Evolutionary conservation across 2,797 vertebrate genomes (phyloP).

Genomic region (Antennarius maculatus): DNA sequence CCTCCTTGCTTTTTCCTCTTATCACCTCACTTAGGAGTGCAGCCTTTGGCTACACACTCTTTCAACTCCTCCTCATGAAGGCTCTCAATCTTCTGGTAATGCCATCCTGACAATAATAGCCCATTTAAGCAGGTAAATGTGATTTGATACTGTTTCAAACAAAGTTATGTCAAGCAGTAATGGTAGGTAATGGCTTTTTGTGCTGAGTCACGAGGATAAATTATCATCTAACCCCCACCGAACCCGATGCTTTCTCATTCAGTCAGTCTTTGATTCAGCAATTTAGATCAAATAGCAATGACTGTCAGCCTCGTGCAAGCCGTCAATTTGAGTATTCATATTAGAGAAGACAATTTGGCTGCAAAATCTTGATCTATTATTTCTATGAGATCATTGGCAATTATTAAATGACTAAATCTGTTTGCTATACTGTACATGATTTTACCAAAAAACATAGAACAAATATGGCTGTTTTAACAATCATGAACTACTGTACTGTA

Average conservation of each 20-base stretch:
- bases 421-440: too few species aligned
- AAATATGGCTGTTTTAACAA: not conserved
- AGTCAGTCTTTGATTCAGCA: constrained; percentile 42
- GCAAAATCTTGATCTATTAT: too few species aligned
- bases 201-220: constrained; percentile 62
- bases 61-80: constrained; percentile 2
- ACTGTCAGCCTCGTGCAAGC: constrained; percentile 24
- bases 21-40: constrained; percentile 15
- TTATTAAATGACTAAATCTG: too few species aligned
- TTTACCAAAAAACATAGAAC: not conserved
- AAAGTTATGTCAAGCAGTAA: constrained; percentile 61
- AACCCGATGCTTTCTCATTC: constrained; percentile 33
- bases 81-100: constrained; percentile 53
- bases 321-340: not conserved
- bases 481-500: not conserved
- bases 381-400: too few species aligned
- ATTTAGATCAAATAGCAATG: constrained; percentile 10
- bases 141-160: constrained; percentile 64
- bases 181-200: constrained; percentile 56
- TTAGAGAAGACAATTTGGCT: too few species aligned
- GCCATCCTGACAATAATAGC: constrained; percentile 57
- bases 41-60: constrained; percentile 24
- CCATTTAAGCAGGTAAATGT: constrained; percentile 64
- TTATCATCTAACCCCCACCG: constrained; percentile 38
- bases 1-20: constrained; percentile 14